Conservation (phyloP, 2,888 invertebrate species). For the Julus scandinavius region DNA sequence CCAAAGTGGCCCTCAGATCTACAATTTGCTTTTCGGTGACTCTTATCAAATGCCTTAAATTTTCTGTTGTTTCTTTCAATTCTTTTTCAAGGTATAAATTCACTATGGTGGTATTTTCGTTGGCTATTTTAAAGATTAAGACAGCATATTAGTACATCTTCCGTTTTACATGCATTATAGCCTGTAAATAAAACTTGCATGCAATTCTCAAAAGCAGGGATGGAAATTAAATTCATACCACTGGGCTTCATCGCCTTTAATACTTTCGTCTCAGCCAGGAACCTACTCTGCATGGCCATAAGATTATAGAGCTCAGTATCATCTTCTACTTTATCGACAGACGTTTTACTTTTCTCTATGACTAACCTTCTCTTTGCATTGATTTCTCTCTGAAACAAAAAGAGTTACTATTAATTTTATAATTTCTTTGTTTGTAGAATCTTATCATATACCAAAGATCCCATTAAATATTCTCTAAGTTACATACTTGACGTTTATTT, state of each 20-base stretch:
- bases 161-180: not conserved
- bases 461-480: too few species aligned
- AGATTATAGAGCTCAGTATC: not conserved
- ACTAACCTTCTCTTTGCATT: not conserved
- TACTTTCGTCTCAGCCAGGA: not conserved
- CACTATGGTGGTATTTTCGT: not conserved
- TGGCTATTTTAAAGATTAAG: not conserved
- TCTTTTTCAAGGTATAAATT: not conserved
- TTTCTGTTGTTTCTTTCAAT: not conserved
- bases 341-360: not conserved
- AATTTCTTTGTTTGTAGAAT: too few species aligned
- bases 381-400: not conserved
- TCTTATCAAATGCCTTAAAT: not conserved
- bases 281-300: not conserved
- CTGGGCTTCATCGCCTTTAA: not conserved
- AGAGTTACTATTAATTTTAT: too few species aligned
- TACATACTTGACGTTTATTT: not conserved
- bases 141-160: not conserved
- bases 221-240: not conserved
- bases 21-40: not conserved
- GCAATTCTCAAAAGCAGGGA: too few species aligned
- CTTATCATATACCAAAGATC: too few species aligned
- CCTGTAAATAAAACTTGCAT: not conserved
- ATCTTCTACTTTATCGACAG: too few species aligned
- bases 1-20: not conserved